Conservation (phyloP, 2,797 vertebrate species). For the Hydrocynus forskahlii region DNA sequence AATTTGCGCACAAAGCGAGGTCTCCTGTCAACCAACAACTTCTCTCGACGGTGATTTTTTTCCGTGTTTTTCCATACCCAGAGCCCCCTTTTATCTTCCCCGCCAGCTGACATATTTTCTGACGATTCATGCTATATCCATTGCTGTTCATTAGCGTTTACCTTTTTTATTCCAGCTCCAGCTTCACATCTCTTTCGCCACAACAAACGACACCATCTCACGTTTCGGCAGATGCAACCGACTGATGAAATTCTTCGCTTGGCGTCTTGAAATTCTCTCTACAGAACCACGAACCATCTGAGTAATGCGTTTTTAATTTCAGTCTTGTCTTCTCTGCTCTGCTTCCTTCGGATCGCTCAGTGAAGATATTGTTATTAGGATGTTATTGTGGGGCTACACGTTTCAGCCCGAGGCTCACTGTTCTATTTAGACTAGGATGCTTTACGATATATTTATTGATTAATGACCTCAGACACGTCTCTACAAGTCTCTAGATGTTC, state of each 20-base stretch:
- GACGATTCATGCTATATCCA: background rate
- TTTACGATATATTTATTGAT: conserved; percentile 20
- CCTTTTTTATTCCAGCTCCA: background rate
- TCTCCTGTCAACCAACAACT: background rate
- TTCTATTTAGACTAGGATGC: conserved; percentile 41
- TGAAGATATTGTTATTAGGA: conserved; percentile 31
- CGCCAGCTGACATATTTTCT: conserved; percentile 4
- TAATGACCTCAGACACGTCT: conserved; percentile 23
- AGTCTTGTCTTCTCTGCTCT: background rate
- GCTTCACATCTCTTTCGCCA: conserved; percentile 36
- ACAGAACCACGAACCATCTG: background rate
- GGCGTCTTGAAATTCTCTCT: conserved; percentile 51
- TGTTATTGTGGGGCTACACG: conserved; percentile 20
- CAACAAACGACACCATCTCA: conserved; percentile 61
- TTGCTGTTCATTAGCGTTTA: background rate
- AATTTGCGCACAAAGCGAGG: background rate
- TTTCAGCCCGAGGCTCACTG: conserved; percentile 18
- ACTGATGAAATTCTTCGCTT: conserved; percentile 72
- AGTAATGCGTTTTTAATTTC: conserved; percentile 9
- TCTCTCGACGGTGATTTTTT: conserved; percentile 1
- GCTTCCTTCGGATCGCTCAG: conserved; percentile 57
- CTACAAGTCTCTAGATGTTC: conserved; percentile 34
- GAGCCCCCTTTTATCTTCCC: conserved; percentile 7
- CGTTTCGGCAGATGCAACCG: conserved; percentile 69
- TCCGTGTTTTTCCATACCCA: background rate